phyloP scores from a whole-genome alignment of 2,888 invertebrate species.

The Cantharis nigra region DNA sequence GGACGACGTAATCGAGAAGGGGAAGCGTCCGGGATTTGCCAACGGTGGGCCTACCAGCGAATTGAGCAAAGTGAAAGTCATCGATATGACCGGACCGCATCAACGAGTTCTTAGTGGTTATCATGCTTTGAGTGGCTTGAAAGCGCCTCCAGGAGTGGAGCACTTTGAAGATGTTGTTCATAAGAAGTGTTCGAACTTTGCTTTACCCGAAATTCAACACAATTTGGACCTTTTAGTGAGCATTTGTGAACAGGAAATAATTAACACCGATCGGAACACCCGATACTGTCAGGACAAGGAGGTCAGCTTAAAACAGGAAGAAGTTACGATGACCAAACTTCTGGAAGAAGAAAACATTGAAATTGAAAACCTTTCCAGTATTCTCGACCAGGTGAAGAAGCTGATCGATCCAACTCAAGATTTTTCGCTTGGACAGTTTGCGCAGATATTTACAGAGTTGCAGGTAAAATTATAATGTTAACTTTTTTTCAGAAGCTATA shows the following conservation, averaged over 20 bases:
- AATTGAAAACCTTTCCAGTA: slow-evolving; percentile 71
- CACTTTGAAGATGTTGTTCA: slow-evolving; percentile 69
- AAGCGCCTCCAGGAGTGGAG: slow-evolving; percentile 61
- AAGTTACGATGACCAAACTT: slow-evolving; percentile 68
- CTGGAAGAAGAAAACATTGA: slow-evolving; percentile 74
- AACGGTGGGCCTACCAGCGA: slow-evolving; percentile 58
- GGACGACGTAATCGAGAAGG: slow-evolving; percentile 89
- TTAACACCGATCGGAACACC: slow-evolving; percentile 79
- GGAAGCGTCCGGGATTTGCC: slow-evolving; percentile 64
- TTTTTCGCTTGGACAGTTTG: slow-evolving; percentile 63
- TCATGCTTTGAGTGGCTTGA: slow-evolving; percentile 80
- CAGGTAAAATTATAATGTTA: slow-evolving; percentile 48
- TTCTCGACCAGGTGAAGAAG: slow-evolving; percentile 69
- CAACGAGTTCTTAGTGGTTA: slow-evolving; percentile 90
- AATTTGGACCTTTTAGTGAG: slow-evolving; percentile 91
- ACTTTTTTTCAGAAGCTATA: slow-evolving; percentile 1
- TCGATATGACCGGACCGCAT: slow-evolving; percentile 98
- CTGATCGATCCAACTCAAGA: slow-evolving; percentile 60
- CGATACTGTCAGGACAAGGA: slow-evolving; percentile 79
- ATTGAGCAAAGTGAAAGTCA: slow-evolving; percentile 90
- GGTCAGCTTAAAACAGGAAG: slow-evolving; percentile 79
- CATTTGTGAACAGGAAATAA: slow-evolving; percentile 94
- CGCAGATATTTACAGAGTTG: slow-evolving; percentile 62
- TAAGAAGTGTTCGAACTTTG: slow-evolving; percentile 69
- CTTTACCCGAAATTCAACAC: slow-evolving; percentile 87